Conservation (phyloP, 2,888 invertebrate genomes). For the Zygogramma bicolorata region DNA sequence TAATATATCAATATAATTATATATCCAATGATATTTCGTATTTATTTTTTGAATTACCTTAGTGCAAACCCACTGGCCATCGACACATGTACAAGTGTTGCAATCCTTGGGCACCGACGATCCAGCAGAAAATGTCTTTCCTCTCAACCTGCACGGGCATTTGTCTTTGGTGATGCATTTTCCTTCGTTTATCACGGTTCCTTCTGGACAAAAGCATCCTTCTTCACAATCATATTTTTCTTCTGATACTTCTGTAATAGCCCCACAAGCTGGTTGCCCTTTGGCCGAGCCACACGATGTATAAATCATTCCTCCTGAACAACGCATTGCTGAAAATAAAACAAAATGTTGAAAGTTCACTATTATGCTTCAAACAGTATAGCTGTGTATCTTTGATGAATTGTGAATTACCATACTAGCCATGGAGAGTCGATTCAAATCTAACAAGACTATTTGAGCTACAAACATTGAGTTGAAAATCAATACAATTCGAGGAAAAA, state of each 20-base stretch:
- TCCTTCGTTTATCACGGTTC: conserved; percentile 80
- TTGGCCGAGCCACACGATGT: conserved; percentile 78
- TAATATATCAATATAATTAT: too few species aligned
- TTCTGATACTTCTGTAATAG: conserved; percentile 61
- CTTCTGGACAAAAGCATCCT: conserved; percentile 90
- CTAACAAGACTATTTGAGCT: too few species aligned
- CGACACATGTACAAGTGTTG: conserved; percentile 84
- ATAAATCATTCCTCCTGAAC: conserved; percentile 82
- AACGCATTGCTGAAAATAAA: conserved; percentile 77
- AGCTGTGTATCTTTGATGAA: too few species aligned
- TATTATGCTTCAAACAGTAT: too few species aligned
- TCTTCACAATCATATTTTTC: conserved; percentile 76
- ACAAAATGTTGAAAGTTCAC: not conserved
- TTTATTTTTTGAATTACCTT: conserved; percentile 67
- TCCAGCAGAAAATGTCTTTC: conserved; percentile 80
- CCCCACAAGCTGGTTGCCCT: conserved; percentile 80
- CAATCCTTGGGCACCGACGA: conserved; percentile 81
- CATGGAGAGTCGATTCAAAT: too few species aligned
- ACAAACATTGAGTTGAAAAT: too few species aligned
- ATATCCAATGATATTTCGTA: too few species aligned
- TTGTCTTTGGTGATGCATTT: conserved; percentile 77
- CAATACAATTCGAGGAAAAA: too few species aligned
- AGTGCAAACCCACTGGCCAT: conserved; percentile 86
- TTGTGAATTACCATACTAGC: too few species aligned
- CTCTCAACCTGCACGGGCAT: conserved; percentile 85